These are phyloP conservation scores for Andrena chrysosceles DNA, from an alignment of 2,888 invertebrate genomes.

Conservation along the genomic window DNA sequence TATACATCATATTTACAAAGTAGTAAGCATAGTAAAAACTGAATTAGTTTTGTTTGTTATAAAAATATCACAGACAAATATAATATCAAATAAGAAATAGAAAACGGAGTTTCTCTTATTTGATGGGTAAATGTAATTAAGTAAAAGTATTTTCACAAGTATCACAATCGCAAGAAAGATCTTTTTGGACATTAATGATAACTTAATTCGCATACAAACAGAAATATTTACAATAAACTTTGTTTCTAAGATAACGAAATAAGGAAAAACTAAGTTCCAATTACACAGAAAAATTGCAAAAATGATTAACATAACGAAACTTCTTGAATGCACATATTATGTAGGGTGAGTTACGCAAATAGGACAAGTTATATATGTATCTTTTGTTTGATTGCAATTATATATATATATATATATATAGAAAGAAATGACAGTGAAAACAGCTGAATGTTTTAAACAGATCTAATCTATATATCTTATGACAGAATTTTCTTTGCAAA, in stretches of 20 bases:
- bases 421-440: too few species aligned
- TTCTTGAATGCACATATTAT: constrained; percentile 5
- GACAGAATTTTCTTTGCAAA: too few species aligned
- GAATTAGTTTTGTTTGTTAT: constrained; percentile 32
- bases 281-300: constrained; percentile 20
- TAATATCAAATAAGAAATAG: constrained; percentile 37
- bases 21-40: constrained; percentile 39
- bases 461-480: too few species aligned
- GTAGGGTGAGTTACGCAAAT: not conserved
- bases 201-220: constrained; percentile 37
- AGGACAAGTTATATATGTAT: constrained; percentile 16
- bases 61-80: constrained; percentile 65
- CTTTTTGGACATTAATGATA: constrained; percentile 48
- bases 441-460: too few species aligned
- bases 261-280: constrained; percentile 4
- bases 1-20: constrained; percentile 34
- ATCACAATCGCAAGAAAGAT: constrained; percentile 64
- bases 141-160: constrained; percentile 50
- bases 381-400: too few species aligned
- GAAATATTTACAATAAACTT: constrained; percentile 60
- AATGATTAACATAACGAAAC: constrained; percentile 16
- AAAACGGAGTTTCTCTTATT: constrained; percentile 26
- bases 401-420: too few species aligned
- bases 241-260: constrained; percentile 24
- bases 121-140: constrained; percentile 15